Evolutionary conservation across 30 jellyfish, hydroid and myxozoan species (phyloP).

Genomic region (Aurelia aurita complex sp. Pacific): DNA sequence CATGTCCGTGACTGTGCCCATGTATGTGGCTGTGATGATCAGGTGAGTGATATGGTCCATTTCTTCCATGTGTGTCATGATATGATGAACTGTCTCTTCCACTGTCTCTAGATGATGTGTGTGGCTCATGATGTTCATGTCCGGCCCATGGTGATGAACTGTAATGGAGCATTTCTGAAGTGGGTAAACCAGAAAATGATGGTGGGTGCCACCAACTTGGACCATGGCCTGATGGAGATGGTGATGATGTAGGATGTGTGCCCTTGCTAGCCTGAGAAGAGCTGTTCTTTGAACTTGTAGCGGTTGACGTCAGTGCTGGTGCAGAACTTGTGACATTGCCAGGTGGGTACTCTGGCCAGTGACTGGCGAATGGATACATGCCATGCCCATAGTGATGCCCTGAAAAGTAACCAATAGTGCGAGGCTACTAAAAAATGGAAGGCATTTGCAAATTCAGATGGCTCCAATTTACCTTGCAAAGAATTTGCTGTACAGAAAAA

Average conservation of each 20-base stretch:
- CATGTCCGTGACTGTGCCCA: slow-evolving; percentile 34
- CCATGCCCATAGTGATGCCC: slow-evolving; percentile 66
- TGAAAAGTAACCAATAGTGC: background rate
- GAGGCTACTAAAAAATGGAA: background rate
- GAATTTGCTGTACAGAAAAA: too few relatives aligned
- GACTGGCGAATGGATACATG: slow-evolving; percentile 59
- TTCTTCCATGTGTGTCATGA: slow-evolving; percentile 58
- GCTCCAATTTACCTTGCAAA: too few relatives aligned
- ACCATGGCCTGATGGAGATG: slow-evolving; percentile 35
- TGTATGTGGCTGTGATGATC: slow-evolving; percentile 43
- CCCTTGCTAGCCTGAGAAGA: slow-evolving; percentile 16
- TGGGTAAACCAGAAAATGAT: slow-evolving; percentile 18
- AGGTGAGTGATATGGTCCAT: slow-evolving; percentile 49
- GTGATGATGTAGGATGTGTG: slow-evolving; percentile 24
- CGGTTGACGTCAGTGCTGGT: slow-evolving; percentile 27
- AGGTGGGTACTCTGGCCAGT: slow-evolving; percentile 61
- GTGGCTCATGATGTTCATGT: slow-evolving; percentile 71
- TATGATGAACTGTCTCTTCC: slow-evolving; percentile 12
- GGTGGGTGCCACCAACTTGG: slow-evolving; percentile 75
- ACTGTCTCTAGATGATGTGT: slow-evolving; percentile 41
- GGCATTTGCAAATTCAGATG: too few relatives aligned
- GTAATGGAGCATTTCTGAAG: slow-evolving; percentile 52
- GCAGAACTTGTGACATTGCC: slow-evolving; percentile 59
- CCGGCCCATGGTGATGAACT: slow-evolving; percentile 62
- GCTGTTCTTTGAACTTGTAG: slow-evolving; percentile 9